A percentile compares a stretch with the other conserved stretches of the same genome.
Evolutionary conservation across 53 echinoderm and acorn worm genomes (phyloP).

Genomic region (Apostichopus leukothele): DNA sequence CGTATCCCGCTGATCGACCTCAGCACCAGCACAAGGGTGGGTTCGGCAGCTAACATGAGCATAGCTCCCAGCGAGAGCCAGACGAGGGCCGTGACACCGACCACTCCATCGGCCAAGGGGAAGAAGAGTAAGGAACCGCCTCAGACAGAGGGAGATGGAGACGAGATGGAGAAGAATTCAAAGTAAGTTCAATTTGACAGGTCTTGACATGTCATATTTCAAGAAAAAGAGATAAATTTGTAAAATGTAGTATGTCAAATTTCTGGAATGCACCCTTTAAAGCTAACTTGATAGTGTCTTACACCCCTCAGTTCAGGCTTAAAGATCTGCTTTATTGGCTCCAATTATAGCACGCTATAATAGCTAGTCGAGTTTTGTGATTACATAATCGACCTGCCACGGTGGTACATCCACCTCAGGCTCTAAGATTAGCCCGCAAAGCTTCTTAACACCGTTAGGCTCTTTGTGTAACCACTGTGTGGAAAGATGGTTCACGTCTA

Average conservation of each 20-base stretch:
- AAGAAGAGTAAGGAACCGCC: conserved; percentile 85
- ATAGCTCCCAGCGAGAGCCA: conserved; percentile 76
- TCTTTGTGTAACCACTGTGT: too few relatives aligned
- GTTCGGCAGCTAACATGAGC: conserved; percentile 65
- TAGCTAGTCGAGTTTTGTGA: too few relatives aligned
- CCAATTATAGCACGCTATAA: too few relatives aligned
- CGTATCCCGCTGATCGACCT: conserved; percentile 96
- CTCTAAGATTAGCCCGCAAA: too few relatives aligned
- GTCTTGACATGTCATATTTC: neutral
- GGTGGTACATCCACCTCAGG: too few relatives aligned
- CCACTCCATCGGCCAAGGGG: conserved; percentile 82
- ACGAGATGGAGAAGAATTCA: conserved; percentile 72
- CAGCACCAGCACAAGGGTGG: conserved; percentile 70
- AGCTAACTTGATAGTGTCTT: too few relatives aligned
- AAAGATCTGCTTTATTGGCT: too few relatives aligned
- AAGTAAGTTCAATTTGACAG: conserved; percentile 55
- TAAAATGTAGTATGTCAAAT: neutral
- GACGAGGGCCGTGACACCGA: conserved; percentile 63
- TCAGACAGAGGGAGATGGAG: conserved; percentile 55
- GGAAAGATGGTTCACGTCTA: too few relatives aligned
- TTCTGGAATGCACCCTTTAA: neutral
- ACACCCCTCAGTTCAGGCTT: too few relatives aligned
- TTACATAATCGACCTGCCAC: too few relatives aligned
- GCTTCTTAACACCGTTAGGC: too few relatives aligned
- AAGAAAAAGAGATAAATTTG: neutral